Base-by-base conservation (phyloP, 2,797 vertebrate genomes). In the Zalophus californianus region DNA sequence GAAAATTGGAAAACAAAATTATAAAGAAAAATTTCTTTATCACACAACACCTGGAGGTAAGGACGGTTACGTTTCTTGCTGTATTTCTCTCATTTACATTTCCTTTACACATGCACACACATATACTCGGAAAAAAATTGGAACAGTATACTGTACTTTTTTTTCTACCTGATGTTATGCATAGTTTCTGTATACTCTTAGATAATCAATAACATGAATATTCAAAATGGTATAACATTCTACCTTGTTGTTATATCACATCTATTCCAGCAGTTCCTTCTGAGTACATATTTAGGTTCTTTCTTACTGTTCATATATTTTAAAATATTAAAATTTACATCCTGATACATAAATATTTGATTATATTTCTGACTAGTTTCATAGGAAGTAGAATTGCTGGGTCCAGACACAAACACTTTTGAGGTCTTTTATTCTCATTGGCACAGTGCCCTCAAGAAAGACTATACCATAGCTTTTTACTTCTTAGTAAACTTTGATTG, bases 1-100 rank as follows among this genome's bases (percentile, higher is more conserved):
- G 77, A 91, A 48, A 96, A 66, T 25, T 89, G 32, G 13, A 89
- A 93, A 78, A 32, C 64, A 89, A 96, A 90, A 70, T 58, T 48
- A 32, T 32, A 56, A 79, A 86, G 8, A 75, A 66, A 78, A 85
- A 44, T 3, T 10, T 11, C 13, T 50, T 82, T 60, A 64, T 93
- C 48, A 27, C 35, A 62, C 62, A 56, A 79, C 35, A 54, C 18
- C 4, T 66, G 62, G 41, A 85, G 54, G 56, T 68, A 72, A 88
- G 12, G 5, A 64, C 14, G 66, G 4, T 86, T 79, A 83, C 2
- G 1, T 29, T 64, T 58, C 84, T 89, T 52, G n/a, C 70, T 48
- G 1, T 52, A 20, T 90, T 84, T 86, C n/a, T 88, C 87, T 41
- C 29, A 27, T 35, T 52, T 52, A 9, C 13, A 9, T 80, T 91